A percentile compares a stretch with the other conserved stretches of the same genome.
These are phyloP conservation scores for Linyphia triangularis DNA, from an alignment of 2,888 invertebrate genomes.

Conservation along the genomic window DNA sequence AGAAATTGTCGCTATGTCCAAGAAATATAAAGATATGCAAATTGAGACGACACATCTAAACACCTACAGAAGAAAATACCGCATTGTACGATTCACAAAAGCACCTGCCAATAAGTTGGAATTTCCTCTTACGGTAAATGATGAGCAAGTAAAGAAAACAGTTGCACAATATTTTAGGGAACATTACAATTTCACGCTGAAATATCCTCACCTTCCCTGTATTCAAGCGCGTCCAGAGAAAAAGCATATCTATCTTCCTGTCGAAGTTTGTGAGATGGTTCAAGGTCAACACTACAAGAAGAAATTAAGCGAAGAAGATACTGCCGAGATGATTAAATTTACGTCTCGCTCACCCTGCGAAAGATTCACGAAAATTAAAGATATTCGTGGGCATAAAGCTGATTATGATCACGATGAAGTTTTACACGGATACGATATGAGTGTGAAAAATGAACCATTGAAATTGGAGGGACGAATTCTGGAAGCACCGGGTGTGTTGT, in stretches of 20 bases:
- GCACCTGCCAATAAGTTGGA: slow-evolving; percentile 50
- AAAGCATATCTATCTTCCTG: slow-evolving; percentile 65
- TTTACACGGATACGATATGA: slow-evolving; percentile 71
- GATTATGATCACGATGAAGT: slow-evolving; percentile 9
- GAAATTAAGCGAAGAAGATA: slow-evolving; percentile 66
- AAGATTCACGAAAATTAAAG: slow-evolving; percentile 64
- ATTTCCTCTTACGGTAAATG: slow-evolving; percentile 37
- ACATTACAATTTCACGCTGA: slow-evolving; percentile 26
- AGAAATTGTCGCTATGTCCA: slow-evolving; percentile 79
- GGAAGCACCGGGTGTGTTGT: slow-evolving; percentile 68
- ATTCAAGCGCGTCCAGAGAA: slow-evolving; percentile 67
- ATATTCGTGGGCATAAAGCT: not conserved
- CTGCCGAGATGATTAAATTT: slow-evolving; percentile 73
- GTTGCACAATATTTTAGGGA: slow-evolving; percentile 64
- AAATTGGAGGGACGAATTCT: slow-evolving; percentile 73
- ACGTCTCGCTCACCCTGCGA: slow-evolving; percentile 60
- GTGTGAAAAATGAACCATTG: slow-evolving; percentile 69
- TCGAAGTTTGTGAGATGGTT: slow-evolving; percentile 75
- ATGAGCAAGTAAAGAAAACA: not conserved
- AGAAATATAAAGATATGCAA: slow-evolving; percentile 80
- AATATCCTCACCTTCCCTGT: slow-evolving; percentile 74
- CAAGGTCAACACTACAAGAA: slow-evolving; percentile 72
- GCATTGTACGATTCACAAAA: slow-evolving; percentile 29
- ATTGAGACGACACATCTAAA: slow-evolving; percentile 63
- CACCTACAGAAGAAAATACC: slow-evolving; percentile 71